Conservation (phyloP, 2,797 vertebrate genomes). For the Alcedo atthis region DNA sequence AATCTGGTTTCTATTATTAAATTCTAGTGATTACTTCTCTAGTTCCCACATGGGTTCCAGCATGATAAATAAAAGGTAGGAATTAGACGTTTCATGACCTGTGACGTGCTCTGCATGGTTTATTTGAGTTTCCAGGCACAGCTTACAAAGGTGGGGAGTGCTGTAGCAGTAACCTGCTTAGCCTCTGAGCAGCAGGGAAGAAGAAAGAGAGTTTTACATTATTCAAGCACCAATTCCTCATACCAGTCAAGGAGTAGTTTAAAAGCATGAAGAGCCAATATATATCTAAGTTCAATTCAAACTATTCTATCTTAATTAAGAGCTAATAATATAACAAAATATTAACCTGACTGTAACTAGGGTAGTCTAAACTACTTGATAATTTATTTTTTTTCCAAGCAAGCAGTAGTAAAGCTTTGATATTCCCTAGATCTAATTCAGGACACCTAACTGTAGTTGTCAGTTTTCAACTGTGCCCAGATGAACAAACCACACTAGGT, state of each 20-base stretch:
- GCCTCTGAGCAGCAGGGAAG: neutral
- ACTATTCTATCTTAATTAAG: neutral
- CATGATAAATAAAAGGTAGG: neutral
- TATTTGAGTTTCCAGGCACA: neutral
- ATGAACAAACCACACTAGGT: neutral
- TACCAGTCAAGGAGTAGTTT: neutral
- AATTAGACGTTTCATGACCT: neutral
- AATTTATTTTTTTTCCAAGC: neutral
- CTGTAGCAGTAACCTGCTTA: neutral
- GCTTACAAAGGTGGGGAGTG: neutral
- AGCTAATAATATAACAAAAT: neutral
- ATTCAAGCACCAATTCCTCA: neutral
- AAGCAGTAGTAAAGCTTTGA: neutral
- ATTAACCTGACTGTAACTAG: neutral
- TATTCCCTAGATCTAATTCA: neutral
- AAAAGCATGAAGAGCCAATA: neutral
- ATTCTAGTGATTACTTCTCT: neutral
- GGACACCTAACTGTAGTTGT: neutral
- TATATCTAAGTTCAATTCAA: neutral
- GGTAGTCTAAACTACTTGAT: neutral
- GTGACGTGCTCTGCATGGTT: neutral
- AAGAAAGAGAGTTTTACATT: neutral
- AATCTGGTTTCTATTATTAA: neutral
- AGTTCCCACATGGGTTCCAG: neutral
- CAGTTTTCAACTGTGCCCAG: neutral